Evolutionary conservation across 2,888 invertebrate genomes (phyloP).

Genomic region (Minunthozetes semirufus): DNA sequence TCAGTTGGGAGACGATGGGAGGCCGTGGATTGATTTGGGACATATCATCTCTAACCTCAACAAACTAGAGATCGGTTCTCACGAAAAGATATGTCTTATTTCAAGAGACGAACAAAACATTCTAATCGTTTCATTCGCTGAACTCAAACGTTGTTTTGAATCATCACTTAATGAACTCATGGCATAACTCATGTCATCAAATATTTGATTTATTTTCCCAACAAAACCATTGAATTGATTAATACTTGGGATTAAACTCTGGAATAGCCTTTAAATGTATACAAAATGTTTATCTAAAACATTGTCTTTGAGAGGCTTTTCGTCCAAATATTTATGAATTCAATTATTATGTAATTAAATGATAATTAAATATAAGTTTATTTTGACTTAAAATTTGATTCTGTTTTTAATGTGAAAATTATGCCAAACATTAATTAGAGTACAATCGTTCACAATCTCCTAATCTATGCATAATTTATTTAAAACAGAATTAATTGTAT

Average conservation of each 20-base stretch:
- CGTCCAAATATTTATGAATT: not conserved
- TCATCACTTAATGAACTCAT: conserved; percentile 76
- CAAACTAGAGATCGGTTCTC: conserved; percentile 57
- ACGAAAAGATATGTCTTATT: conserved; percentile 74
- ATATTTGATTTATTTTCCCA: not conserved
- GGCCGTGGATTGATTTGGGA: conserved; percentile 93
- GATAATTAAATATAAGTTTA: conserved; percentile 6
- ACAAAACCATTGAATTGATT: not conserved
- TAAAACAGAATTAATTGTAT: not conserved
- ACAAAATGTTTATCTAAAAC: too few species aligned
- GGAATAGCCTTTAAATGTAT: too few species aligned
- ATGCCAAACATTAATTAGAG: not conserved
- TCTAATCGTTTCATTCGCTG: conserved; percentile 87
- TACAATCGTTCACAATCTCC: not conserved
- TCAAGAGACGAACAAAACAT: conserved; percentile 95
- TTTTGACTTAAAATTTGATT: not conserved
- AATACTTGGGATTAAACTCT: too few species aligned
- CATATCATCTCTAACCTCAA: conserved; percentile 90
- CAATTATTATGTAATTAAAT: not conserved
- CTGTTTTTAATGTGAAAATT: conserved; percentile 7
- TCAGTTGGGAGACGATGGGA: conserved; percentile 81
- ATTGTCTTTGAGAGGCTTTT: too few species aligned
- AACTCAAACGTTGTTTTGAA: conserved; percentile 89
- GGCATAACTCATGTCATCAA: too few species aligned
- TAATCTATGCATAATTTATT: conserved; percentile 20